These are phyloP conservation scores for Cinclus mexicanus DNA, from an alignment of 2,113 vertebrate species.

Conservation along the genomic window DNA sequence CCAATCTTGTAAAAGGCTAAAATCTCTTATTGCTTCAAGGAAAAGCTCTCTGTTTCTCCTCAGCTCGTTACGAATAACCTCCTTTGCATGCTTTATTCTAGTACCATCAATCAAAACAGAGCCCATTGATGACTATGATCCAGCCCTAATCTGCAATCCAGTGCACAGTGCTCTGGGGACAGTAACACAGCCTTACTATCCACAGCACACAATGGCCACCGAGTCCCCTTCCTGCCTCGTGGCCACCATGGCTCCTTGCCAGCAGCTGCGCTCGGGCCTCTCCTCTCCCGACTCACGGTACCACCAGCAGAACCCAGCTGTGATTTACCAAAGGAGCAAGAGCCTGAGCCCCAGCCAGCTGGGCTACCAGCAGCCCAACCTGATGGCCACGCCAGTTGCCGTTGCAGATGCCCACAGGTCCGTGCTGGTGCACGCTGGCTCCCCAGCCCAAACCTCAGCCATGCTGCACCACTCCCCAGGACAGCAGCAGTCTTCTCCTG, in stretches of 20 bases:
- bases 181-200: slow-evolving; percentile 87
- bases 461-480: slow-evolving; percentile 68
- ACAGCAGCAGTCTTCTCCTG: slow-evolving; percentile 83
- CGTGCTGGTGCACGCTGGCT: slow-evolving; percentile 89
- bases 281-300: slow-evolving; percentile 83
- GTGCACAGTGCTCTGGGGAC: slow-evolving; percentile 85
- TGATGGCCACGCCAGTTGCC: slow-evolving; percentile 72
- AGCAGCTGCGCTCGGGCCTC: slow-evolving; percentile 84
- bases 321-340: slow-evolving; percentile 87
- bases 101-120: slow-evolving; percentile 97
- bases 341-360: slow-evolving; percentile 82
- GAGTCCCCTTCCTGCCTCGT: slow-evolving; percentile 86
- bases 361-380: slow-evolving; percentile 81
- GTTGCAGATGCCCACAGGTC: slow-evolving; percentile 89
- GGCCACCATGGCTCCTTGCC: slow-evolving; percentile 88
- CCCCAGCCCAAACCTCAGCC: slow-evolving; percentile 77
- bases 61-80: not conserved
- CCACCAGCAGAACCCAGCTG: slow-evolving; percentile 87
- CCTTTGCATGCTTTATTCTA: slow-evolving; percentile 74
- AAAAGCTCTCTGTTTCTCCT: not conserved
- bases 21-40: not conserved
- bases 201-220: slow-evolving; percentile 80
- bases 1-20: not conserved
- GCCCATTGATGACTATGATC: slow-evolving; percentile 91
- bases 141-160: slow-evolving; percentile 83